A percentile compares a stretch with the other conserved stretches of the same genome.
Conservation (phyloP, 2,888 invertebrate genomes). For the Helleia helle region DNA sequence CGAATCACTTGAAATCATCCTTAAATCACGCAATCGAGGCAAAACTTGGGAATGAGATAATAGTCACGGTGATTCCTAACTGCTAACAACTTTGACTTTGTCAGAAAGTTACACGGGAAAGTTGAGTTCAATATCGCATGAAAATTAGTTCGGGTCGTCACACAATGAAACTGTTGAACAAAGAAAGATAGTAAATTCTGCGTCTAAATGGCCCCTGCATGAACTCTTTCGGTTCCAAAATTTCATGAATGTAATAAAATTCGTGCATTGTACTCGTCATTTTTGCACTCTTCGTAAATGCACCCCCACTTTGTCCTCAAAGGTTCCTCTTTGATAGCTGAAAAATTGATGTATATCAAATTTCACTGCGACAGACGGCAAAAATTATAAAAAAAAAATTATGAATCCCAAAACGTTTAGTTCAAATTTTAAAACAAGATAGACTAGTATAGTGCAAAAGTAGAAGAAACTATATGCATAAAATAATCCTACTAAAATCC, state of each 20-base stretch:
- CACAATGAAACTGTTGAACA: slow-evolving; percentile 16
- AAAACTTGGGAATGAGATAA: slow-evolving; percentile 33
- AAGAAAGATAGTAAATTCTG: slow-evolving; percentile 14
- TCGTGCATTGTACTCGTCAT: not conserved
- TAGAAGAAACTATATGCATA: too few relatives aligned
- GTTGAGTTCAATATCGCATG: slow-evolving; percentile 21
- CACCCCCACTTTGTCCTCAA: not conserved
- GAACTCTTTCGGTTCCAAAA: not conserved
- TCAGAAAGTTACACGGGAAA: slow-evolving; percentile 14
- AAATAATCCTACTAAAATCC: too few relatives aligned
- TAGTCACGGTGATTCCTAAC: slow-evolving; percentile 21
- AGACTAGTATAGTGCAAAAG: too few relatives aligned
- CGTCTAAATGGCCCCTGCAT: not conserved
- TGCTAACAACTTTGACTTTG: slow-evolving; percentile 21
- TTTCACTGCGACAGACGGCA: too few relatives aligned
- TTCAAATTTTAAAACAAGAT: too few relatives aligned
- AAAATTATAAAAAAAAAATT: too few relatives aligned
- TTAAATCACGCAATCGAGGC: slow-evolving; percentile 41
- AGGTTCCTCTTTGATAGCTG: not conserved
- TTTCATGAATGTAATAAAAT: not conserved
- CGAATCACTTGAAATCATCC: slow-evolving; percentile 53
- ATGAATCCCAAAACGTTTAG: too few relatives aligned
- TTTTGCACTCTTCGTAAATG: not conserved
- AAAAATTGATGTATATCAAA: not conserved
- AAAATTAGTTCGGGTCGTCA: slow-evolving; percentile 19